Evolutionary conservation across 23 tunicate genomes (phyloP).

Genomic region (Oikopleura albicans): DNA sequence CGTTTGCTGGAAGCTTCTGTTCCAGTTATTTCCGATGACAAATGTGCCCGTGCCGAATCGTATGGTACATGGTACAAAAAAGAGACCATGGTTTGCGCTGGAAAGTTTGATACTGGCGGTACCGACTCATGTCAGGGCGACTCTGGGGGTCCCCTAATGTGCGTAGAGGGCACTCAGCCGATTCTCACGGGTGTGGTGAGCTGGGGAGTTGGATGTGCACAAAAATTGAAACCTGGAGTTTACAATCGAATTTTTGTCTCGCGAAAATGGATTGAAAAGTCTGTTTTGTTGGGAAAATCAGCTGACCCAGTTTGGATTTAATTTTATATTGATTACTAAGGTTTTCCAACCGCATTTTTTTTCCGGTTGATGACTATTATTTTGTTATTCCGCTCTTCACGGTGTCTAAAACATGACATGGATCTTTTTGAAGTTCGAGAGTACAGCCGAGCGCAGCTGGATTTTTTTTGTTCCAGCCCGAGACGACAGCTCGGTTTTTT

Average conservation of each 20-base stretch:
- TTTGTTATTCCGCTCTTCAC: no score
- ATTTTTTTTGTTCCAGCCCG: no score
- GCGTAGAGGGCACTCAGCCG: background rate
- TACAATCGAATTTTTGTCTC: background rate
- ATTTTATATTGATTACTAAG: no score
- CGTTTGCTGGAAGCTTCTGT: background rate
- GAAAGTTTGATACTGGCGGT: background rate
- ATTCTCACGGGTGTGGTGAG: background rate
- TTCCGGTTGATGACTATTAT: no score
- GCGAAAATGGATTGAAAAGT: background rate
- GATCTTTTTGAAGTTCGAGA: no score
- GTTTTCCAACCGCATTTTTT: no score
- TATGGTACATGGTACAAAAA: background rate
- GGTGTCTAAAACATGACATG: no score
- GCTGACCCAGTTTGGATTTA: background rate
- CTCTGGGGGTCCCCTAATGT: background rate
- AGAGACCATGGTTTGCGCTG: background rate
- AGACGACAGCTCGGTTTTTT: no score
- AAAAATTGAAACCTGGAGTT: background rate
- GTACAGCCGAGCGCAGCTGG: no score
- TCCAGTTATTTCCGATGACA: background rate
- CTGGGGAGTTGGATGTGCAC: background rate
- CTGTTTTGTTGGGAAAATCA: background rate
- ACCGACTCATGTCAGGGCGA: background rate
- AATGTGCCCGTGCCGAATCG: background rate